phyloP scores from a whole-genome alignment of 2,113 vertebrate genomes.

The Phrynocephalus versicolor region DNA sequence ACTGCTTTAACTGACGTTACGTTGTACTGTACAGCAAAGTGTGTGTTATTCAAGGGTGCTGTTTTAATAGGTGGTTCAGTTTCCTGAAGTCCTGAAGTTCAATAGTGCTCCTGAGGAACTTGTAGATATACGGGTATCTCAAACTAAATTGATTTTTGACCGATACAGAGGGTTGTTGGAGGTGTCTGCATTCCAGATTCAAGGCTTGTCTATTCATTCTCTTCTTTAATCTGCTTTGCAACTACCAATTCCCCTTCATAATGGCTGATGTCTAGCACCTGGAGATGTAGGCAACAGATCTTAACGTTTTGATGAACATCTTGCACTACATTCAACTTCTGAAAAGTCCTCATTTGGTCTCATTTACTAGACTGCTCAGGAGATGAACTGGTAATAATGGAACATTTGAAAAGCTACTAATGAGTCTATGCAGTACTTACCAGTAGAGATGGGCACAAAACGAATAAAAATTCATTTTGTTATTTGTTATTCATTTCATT shows the following conservation, averaged over 20 bases:
- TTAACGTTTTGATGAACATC: constrained; percentile 21
- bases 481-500: too few species aligned
- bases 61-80: not conserved
- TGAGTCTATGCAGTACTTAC: fast-evolving
- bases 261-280: not conserved
- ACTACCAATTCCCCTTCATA: not conserved
- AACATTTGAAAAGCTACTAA: constrained; percentile 20
- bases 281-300: constrained; percentile 9
- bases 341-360: constrained; percentile 27
- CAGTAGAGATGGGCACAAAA: too few species aligned
- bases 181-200: not conserved
- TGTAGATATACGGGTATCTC: not conserved
- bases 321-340: not conserved
- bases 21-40: not conserved
- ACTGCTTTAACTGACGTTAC: not conserved
- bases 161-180: not conserved
- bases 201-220: not conserved
- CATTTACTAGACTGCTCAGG: fast-evolving
- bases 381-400: constrained; percentile 47
- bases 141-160: not conserved
- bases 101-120: too few species aligned
- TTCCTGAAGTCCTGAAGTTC: not conserved
- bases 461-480: too few species aligned
- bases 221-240: not conserved
- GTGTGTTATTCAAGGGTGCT: too few species aligned